phyloP scores from a whole-genome alignment of 2,888 invertebrate species.

The Brachylomia viminalis region DNA sequence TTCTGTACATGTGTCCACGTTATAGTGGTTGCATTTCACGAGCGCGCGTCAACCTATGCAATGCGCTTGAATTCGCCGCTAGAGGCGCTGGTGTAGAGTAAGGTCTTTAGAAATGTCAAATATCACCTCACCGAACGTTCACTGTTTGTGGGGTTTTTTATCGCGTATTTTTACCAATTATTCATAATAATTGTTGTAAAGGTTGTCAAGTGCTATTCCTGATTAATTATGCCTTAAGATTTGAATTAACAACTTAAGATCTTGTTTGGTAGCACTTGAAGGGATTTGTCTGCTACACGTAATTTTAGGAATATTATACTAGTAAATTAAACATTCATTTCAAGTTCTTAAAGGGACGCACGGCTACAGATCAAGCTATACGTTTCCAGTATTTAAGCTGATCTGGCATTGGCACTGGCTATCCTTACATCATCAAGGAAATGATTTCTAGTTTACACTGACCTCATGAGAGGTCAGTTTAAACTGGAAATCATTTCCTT shows the following conservation, averaged over 20 bases:
- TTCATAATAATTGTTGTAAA: background rate
- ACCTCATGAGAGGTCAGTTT: too few species aligned
- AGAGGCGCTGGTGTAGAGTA: constrained; percentile 1
- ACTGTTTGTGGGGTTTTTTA: background rate
- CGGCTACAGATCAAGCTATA: too few species aligned
- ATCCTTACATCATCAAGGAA: too few species aligned
- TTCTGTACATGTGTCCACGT: constrained; percentile 7
- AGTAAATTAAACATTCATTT: too few species aligned
- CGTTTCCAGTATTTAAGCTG: too few species aligned
- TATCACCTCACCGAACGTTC: background rate
- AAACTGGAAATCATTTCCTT: too few species aligned
- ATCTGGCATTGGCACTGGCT: too few species aligned
- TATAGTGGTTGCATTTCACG: constrained; percentile 7
- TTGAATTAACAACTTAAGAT: too few species aligned
- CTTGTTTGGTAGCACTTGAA: background rate
- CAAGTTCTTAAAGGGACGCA: background rate
- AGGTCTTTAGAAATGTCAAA: background rate
- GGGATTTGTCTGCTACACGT: background rate
- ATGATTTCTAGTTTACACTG: too few species aligned
- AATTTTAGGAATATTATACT: background rate
- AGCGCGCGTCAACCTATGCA: background rate
- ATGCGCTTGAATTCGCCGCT: background rate
- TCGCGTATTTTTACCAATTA: background rate
- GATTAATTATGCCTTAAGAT: too few species aligned
- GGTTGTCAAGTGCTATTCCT: background rate